Conservation (phyloP, 2,888 invertebrate species). For the Entomobrya proxima region DNA sequence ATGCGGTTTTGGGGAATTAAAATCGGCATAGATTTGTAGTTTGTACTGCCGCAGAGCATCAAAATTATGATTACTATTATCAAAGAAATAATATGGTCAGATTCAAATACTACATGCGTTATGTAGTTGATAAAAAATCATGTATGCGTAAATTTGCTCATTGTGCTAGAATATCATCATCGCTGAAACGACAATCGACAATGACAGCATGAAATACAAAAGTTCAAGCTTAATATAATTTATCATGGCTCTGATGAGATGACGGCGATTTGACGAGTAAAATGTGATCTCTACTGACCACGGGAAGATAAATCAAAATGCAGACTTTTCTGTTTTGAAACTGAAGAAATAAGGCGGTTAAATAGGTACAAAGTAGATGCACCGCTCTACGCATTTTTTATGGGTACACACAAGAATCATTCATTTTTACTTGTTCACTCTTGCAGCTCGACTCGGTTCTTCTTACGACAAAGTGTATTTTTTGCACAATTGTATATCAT, state of each 20-base stretch:
- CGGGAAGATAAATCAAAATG: constrained; percentile 54
- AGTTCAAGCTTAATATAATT: constrained; percentile 59
- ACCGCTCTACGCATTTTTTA: not conserved
- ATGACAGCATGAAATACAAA: constrained; percentile 63
- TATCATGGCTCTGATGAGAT: constrained; percentile 59
- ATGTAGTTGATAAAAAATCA: too few relatives aligned
- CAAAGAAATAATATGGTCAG: too few relatives aligned
- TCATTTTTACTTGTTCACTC: too few relatives aligned
- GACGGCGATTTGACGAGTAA: constrained; percentile 62
- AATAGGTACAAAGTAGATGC: not conserved
- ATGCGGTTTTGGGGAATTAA: too few relatives aligned
- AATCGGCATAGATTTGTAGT: too few relatives aligned
- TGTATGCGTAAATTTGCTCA: too few relatives aligned
- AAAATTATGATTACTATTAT: too few relatives aligned
- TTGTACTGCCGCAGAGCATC: too few relatives aligned
- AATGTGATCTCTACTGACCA: constrained; percentile 56
- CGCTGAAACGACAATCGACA: constrained; percentile 42
- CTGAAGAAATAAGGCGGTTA: not conserved
- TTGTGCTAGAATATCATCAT: constrained; percentile 56
- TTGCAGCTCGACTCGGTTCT: too few relatives aligned
- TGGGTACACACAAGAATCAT: constrained; percentile 5
- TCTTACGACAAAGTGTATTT: constrained; percentile 11
- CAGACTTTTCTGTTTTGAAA: not conserved
- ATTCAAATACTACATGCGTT: too few relatives aligned
- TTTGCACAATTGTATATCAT: not conserved